Base-by-base conservation (phyloP, 2,888 invertebrate species). In the Lasioglossum leucozonium region DNA sequence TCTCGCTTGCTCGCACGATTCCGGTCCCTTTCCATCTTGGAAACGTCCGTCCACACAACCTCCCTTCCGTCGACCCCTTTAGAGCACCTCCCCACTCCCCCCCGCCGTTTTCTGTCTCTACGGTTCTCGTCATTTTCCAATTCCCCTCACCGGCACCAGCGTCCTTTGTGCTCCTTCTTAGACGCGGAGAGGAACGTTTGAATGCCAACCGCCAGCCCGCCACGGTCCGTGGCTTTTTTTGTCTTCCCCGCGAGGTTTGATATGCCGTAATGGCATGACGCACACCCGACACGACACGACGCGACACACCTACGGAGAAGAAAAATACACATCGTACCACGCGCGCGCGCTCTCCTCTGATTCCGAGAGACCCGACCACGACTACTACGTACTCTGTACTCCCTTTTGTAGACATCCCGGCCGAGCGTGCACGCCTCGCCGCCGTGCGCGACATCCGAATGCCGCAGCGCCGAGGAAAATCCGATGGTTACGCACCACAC, bases 111-210 rank as follows among this genome's bases (percentile, higher is more conserved):
- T 51, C 82, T 84, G 80, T 87, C 86, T 79, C 88, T 77, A 65
- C 81, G 74, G 85, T 89, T 84, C 90, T 90, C 90, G 90, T 90
- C 89, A 90, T 90, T 90, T 90, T 90, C 89, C 90, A 90, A 90
- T 90, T 90, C 88, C 90, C 88, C 90, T 88, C 87, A 72, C 85
- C 82, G 84, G 80, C 87, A 84, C 88, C 84, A 88, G 84, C 88
- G 81, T 85, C 85, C 90, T 90, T 91, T 91, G 88, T 91, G 87
- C 84, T 85, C 80, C 84, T 91, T 89, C 90, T 91, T 89, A 89
- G 90, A 90, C 86, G 81, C 83, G 87, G 83, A 87, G 83, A 87
- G 89, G 84, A 91, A 84, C 89, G 91, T 91, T 91, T 91, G 89
- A 91, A 91, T 90, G 87, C 87, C 82, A 91, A 87, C 87, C 90